Conservation (phyloP, 2,797 vertebrate species). For the Brotula barbata region DNA sequence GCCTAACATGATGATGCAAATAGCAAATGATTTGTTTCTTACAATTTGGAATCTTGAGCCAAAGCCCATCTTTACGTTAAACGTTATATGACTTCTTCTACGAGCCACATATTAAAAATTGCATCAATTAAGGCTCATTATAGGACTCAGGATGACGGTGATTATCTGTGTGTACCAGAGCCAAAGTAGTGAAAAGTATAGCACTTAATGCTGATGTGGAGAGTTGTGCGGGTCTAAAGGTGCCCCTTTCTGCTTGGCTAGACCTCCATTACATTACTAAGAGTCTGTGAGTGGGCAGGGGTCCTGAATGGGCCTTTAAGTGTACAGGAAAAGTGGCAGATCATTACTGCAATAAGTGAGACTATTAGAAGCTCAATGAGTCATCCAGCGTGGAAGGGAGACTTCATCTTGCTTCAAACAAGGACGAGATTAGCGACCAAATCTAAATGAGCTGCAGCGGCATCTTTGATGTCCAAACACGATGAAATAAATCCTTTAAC, state of each 20-base stretch:
- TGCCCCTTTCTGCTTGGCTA: constrained; percentile 61
- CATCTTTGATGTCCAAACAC: constrained; percentile 16
- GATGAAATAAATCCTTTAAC: constrained; percentile 40
- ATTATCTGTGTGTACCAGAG: constrained; percentile 11
- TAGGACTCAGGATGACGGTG: constrained; percentile 12
- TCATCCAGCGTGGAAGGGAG: constrained; percentile 26
- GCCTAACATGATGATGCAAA: constrained; percentile 22
- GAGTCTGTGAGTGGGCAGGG: constrained; percentile 47
- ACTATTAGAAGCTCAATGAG: constrained; percentile 53
- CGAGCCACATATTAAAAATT: constrained; percentile 13
- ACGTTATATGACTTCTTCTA: constrained; percentile 6
- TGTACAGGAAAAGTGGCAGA: constrained; percentile 23
- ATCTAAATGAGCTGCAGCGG: constrained; percentile 11
- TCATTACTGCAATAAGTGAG: constrained; percentile 49
- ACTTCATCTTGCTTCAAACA: constrained; percentile 34
- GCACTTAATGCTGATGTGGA: constrained; percentile 54
- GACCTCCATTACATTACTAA: constrained; percentile 69
- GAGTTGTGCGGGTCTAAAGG: constrained; percentile 46
- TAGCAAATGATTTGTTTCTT: background rate
- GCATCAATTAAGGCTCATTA: constrained; percentile 34
- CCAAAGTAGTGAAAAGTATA: constrained; percentile 35
- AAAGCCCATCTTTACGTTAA: background rate
- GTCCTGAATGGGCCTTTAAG: constrained; percentile 44
- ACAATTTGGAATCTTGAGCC: constrained; percentile 1
- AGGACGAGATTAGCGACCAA: constrained; percentile 29